Evolutionary conservation across 2,797 vertebrate genomes (phyloP), one percentile per base, ranked within the genome.

Genomic region (Cossypha caffra): DNA sequence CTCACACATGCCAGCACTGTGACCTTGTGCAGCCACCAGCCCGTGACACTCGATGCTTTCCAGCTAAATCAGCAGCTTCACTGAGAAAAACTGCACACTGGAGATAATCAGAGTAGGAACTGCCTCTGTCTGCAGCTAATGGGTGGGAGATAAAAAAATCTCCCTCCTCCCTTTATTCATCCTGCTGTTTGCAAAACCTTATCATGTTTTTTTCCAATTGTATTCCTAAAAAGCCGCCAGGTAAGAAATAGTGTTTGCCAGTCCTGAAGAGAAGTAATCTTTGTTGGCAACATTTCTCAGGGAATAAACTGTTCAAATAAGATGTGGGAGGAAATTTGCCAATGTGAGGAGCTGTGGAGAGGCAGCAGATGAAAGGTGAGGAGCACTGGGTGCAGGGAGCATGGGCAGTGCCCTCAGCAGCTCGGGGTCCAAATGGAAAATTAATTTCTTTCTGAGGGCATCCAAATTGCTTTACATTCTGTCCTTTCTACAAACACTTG

Each of bases 281-380:
- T 79, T 64, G 33, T 58, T 78, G 84, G 69, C 75, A 84, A 47
- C 50, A 66, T 64, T 89, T 91, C 90, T 59, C 55, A 64, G 58
- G 73, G 59, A 76, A 54, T 54, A 54, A 52, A n/a, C 23, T 25
- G 69, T 72, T 92, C 63, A 33, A 80, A 88, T 89, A 69, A 82
- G 51, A 40, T 4, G 84, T 88, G 90, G 78, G 92, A 96, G 86
- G 95, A 91, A 75, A 86, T 91, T 73, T 68, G 62, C 83, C 75
- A 93, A 86, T 29, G 0, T 48, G 88, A 90, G 81, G 64, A 83
- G 71, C 14, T 90, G 77, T 61, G 1, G 5, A 61, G 69, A 81
- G 84, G 51, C 78, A 86, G 42, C 28, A 76, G 79, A 61, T 61
- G 75, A 91, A 89, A 35, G 79, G 43, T 16, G n/a, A 50, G 62